Evolutionary conservation across 2,113 vertebrate genomes (phyloP).

Genomic region (Nicator chloris): DNA sequence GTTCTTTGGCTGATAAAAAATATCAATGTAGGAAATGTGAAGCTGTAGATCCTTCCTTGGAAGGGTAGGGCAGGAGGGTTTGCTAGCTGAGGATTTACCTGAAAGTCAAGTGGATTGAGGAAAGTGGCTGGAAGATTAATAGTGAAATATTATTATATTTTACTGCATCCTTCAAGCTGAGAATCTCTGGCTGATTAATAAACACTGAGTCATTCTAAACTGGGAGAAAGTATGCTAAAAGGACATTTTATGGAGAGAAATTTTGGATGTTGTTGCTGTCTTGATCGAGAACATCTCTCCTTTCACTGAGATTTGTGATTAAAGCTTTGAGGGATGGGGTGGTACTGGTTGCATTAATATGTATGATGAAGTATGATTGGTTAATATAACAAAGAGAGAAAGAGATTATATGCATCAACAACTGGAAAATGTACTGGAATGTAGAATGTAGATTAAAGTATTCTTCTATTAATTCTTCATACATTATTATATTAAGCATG

Average conservation of each 20-base stretch:
- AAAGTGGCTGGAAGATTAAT: not conserved
- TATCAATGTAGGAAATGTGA: not conserved
- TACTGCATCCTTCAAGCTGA: not conserved
- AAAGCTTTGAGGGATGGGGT: not conserved
- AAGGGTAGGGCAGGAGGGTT: not conserved
- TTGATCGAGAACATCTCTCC: not conserved
- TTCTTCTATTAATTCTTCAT: not conserved
- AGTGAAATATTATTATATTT: not conserved
- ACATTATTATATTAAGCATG: not conserved
- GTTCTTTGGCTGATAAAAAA: not conserved
- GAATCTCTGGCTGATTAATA: not conserved
- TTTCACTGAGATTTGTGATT: not conserved
- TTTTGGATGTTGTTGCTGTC: not conserved
- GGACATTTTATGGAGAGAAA: not conserved
- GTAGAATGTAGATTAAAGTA: not conserved
- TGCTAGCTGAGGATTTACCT: not conserved
- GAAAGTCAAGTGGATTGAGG: not conserved
- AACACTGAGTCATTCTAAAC: not conserved
- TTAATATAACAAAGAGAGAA: not conserved
- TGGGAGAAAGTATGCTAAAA: not conserved
- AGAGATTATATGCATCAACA: not conserved
- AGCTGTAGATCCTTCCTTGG: not conserved
- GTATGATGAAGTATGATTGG: not conserved
- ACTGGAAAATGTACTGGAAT: not conserved
- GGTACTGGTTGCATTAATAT: not conserved